Conservation (phyloP, 2,797 vertebrate species). For the Falco columbarius region DNA sequence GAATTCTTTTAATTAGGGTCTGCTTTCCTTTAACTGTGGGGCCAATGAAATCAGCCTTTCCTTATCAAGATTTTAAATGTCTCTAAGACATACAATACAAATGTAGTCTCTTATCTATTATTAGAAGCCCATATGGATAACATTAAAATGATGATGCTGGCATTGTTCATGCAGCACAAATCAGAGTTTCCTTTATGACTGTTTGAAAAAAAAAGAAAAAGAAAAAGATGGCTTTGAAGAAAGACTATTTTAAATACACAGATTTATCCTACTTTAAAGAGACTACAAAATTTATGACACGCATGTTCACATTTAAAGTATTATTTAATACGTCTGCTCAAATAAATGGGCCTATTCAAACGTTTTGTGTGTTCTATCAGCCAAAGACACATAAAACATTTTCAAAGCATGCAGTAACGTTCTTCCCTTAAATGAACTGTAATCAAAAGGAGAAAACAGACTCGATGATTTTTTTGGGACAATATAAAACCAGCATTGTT, state of each 20-base stretch:
- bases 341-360: slow-evolving; percentile 79
- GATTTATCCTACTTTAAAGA: slow-evolving; percentile 77
- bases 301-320: slow-evolving; percentile 78
- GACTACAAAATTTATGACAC: slow-evolving; percentile 76
- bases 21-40: slow-evolving; percentile 83
- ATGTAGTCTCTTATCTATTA: slow-evolving; percentile 82
- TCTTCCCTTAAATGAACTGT: slow-evolving; percentile 74
- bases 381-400: slow-evolving; percentile 75
- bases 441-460: slow-evolving; percentile 76
- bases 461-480: slow-evolving; percentile 36
- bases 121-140: slow-evolving; percentile 90
- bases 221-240: slow-evolving; percentile 74
- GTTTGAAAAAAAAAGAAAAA: slow-evolving; percentile 29
- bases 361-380: slow-evolving; percentile 76
- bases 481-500: slow-evolving; percentile 69
- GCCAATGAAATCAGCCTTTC: slow-evolving; percentile 80
- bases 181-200: slow-evolving; percentile 75
- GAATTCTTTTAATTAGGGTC: slow-evolving; percentile 85
- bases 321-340: slow-evolving; percentile 78
- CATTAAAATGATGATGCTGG: slow-evolving; percentile 90
- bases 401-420: slow-evolving; percentile 65
- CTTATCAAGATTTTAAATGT: slow-evolving; percentile 84
- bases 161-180: slow-evolving; percentile 80
- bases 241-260: slow-evolving; percentile 76
- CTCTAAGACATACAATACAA: slow-evolving; percentile 82